A percentile compares a stretch with the other conserved stretches of the same genome.
Evolutionary conservation across 2,797 vertebrate genomes (phyloP).

Genomic region (Molossus molossus): DNA sequence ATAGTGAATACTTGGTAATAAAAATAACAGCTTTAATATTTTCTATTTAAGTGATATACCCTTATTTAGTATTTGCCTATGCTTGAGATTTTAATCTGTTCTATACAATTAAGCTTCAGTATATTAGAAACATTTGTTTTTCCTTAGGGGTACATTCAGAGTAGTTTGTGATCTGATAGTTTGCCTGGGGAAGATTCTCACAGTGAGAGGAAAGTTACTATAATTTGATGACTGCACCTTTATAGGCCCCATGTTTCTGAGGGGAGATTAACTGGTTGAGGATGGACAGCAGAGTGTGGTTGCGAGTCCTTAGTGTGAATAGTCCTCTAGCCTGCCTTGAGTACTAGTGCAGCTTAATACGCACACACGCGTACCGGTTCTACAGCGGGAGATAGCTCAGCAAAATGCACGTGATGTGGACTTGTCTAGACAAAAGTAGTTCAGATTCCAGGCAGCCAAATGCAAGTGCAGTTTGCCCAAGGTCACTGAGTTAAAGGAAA

Average conservation of each 20-base stretch:
- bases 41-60: conserved; percentile 45
- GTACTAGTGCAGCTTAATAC: not conserved
- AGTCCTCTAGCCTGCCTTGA: not conserved
- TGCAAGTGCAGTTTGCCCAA: not conserved
- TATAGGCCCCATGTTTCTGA: not conserved
- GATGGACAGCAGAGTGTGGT: no score
- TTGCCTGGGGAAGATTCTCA: not conserved
- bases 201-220: not conserved
- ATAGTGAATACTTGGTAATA: conserved; percentile 18
- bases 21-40: conserved; percentile 49
- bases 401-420: not conserved
- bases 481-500: not conserved
- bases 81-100: conserved; percentile 53
- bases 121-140: conserved; percentile 17
- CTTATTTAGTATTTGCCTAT: conserved; percentile 37
- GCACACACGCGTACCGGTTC: not conserved
- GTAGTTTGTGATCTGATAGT: not conserved
- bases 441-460: conserved; percentile 32
- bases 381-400: not conserved
- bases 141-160: not conserved
- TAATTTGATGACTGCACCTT: not conserved
- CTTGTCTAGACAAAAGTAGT: not conserved
- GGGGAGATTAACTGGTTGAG: not conserved
- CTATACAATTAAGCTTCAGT: not conserved
- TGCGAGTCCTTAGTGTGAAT: not conserved